Base-by-base conservation (phyloP, 1,140 invertebrate genomes). In the Drosophila serrata region DNA sequence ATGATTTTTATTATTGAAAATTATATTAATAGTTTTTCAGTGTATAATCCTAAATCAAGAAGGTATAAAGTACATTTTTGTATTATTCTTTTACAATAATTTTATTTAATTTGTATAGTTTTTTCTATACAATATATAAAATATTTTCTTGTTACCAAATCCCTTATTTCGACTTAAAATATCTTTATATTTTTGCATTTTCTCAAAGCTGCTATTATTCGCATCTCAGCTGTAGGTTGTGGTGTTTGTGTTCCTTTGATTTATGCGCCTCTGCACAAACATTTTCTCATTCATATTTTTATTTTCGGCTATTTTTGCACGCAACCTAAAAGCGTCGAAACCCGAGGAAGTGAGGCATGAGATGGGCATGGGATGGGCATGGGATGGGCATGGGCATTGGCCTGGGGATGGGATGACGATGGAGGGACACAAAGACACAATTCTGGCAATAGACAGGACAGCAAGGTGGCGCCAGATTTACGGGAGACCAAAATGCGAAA, bases 371-470 rank as follows among this genome's bases (percentile, higher is more conserved):
- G 31, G 12, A 33, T 33, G 49, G 8, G 12, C 17, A 13, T 19
- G 29, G 27, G n/a, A 33, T n/a, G 45, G 45, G 22, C n/a, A 22
- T 19, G 27, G 27, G 48, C 48, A 19, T 12, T 9, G 31, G 12
- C 19, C n/a, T n/a, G n/a, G n/a, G n/a, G n/a, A n/a, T n/a, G n/a
- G 29, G 8, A 37, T 35, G 49, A 6, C 51, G 0, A 35, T 40
- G 46, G 24, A 12, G 42, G 33, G 33, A 45, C 15, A 61, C 22
- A 65, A 65, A 53, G 77, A 76, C 57, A 87, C 63, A 60, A 59
- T 82, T 81, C 81, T 78, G 79, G 73, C 75, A 79, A 68, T 67
- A 82, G 75, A 72, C 79, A 86, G 65, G 46, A 86, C 79, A 76
- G 75, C 65, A 72, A 76, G 51, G 63, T 87, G 82, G 79, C 82